These are phyloP conservation scores for Drosophila anomalata DNA, from an alignment of 2,888 invertebrate genomes.

Conservation along the genomic window DNA sequence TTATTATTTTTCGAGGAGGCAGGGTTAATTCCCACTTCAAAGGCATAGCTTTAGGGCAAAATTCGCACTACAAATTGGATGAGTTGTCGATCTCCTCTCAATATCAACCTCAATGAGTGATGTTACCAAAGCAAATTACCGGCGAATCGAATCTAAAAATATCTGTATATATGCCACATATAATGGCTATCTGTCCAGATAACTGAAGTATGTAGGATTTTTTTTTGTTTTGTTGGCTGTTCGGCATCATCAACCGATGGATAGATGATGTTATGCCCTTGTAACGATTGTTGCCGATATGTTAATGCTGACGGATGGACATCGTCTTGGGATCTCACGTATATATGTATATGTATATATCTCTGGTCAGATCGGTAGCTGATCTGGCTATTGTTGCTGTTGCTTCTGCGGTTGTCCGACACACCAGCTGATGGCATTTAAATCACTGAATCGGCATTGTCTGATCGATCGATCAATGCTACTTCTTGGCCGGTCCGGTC, in stretches of 20 bases:
- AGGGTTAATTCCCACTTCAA: slow-evolving; percentile 1
- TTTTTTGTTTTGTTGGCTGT: slow-evolving; percentile 1
- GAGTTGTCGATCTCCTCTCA: slow-evolving; percentile 56
- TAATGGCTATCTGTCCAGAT: slow-evolving; percentile 17
- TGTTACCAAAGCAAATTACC: slow-evolving; percentile 65
- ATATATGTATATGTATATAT: slow-evolving; percentile 1
- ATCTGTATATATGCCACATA: slow-evolving; percentile 19
- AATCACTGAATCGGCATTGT: slow-evolving; percentile 53
- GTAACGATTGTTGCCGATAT: slow-evolving; percentile 72
- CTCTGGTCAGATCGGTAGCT: slow-evolving; percentile 52
- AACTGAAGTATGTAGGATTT: slow-evolving; percentile 31
- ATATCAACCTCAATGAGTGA: slow-evolving; percentile 49
- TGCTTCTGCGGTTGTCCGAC: slow-evolving; percentile 31
- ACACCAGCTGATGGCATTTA: slow-evolving; percentile 68
- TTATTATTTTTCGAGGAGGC: slow-evolving; percentile 1
- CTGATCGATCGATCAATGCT: slow-evolving; percentile 46
- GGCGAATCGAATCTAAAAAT: slow-evolving; percentile 69
- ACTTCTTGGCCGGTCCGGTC: slow-evolving; percentile 14
- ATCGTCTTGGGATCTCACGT: slow-evolving; percentile 32
- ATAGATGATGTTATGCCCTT: slow-evolving; percentile 61
- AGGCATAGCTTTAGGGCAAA: slow-evolving; percentile 42
- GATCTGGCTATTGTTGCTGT: slow-evolving; percentile 53
- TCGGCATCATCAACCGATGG: slow-evolving; percentile 26
- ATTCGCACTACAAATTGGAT: slow-evolving; percentile 50
- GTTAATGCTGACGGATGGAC: slow-evolving; percentile 65